Base-by-base conservation (phyloP, 2,888 invertebrate species). In the Idaea straminata region DNA sequence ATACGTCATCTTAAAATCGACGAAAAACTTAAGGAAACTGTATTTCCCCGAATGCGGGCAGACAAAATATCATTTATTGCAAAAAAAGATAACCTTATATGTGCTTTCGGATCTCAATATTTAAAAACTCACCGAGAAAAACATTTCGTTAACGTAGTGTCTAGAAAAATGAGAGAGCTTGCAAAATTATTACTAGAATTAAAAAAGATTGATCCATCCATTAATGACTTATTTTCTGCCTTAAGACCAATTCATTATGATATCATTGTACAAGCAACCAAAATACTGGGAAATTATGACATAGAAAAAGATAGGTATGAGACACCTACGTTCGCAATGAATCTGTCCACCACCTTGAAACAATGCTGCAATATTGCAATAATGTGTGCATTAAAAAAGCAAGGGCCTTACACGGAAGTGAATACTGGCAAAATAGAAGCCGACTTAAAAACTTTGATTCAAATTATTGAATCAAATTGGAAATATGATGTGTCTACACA, bases 1-100 rank as follows among this genome's bases (percentile, higher is more conserved):
- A 34, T 76, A 67, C 64, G 72, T 58, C 61, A 80, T 72, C 58
- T 76, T 15, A 74, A 76, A 74, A 66, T 78, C 57, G 79, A 79
- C 62, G 67, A 77, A 72, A 77, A 78, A 68, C 75, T 78, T 61
- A 72, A 74, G 62, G 68, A 69, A 38, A 72, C 61, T 35, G 76
- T 80, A 68, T 79, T 79, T 75, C 73, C 67, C 15, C 67, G 74
- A 69, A 77, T 78, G 77, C 5, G 36, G 6, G 36, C 36, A 5
- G 36, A 36, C 6, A 36, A 36, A 6, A 36, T 36, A 36, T 75
- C 74, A 65, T 69, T 77, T 64, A 60, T 74, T 61, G 77, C 74
- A 7, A 77, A 78, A 71, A 35, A 47, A 65, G 73, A 77, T 71
- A 15, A 25, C 6, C 67, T 74, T 25, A 74, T 71, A 59, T 71